Conservation (phyloP, 2,113 vertebrate species). For the Nyctibius bracteatus region DNA sequence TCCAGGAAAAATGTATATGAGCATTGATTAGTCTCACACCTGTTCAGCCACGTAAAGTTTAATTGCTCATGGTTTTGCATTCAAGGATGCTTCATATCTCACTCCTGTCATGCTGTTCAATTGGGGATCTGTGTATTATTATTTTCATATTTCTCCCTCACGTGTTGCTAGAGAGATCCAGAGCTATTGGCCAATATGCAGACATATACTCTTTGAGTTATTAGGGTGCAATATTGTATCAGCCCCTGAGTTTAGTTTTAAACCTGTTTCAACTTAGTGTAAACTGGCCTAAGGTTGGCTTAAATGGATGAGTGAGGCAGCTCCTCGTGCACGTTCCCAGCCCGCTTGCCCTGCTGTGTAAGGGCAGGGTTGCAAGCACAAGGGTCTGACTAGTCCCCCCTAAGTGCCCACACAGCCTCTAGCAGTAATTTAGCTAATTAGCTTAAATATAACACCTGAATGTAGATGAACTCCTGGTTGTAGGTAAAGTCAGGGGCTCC, state of each 20-base stretch:
- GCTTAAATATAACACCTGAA: neutral
- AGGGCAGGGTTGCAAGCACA: too few relatives aligned
- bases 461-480: neutral
- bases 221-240: rapidly evolving
- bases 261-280: neutral
- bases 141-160: neutral
- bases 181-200: neutral
- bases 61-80: neutral
- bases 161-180: neutral
- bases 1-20: neutral
- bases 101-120: neutral
- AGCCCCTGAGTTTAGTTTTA: neutral
- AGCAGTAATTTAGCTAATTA: neutral
- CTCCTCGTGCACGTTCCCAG: rapidly evolving
- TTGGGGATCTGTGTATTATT: neutral
- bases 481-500: neutral
- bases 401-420: neutral
- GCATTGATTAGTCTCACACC: neutral
- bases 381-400: neutral
- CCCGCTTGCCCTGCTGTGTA: neutral
- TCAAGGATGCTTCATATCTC: neutral
- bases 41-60: neutral
- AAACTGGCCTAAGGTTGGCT: neutral
- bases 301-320: neutral
- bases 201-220: neutral